These are phyloP conservation scores for Stercorarius parasiticus DNA, from an alignment of 2,113 vertebrate genomes.

Conservation along the genomic window DNA sequence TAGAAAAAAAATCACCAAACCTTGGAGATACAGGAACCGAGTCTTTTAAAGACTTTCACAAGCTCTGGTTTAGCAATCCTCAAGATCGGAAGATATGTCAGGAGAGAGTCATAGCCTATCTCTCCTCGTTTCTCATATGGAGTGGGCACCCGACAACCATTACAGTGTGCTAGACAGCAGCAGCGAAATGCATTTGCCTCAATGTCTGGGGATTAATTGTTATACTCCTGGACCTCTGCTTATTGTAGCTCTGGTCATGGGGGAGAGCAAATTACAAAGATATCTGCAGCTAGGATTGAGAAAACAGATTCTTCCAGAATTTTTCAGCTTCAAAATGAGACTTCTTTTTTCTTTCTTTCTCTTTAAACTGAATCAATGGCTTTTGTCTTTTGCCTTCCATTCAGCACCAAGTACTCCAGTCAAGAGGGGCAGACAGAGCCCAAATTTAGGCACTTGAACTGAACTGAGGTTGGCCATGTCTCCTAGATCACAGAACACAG, in stretches of 20 bases:
- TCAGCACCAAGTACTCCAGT: background rate
- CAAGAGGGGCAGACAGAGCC: background rate
- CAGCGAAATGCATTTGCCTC: background rate
- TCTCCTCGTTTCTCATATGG: background rate
- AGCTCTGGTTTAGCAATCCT: background rate
- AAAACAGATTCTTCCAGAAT: background rate
- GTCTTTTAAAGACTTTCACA: background rate
- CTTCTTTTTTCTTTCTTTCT: background rate
- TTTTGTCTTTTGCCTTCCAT: background rate
- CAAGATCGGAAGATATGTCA: background rate
- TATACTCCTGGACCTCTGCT: background rate
- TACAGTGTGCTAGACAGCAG: background rate
- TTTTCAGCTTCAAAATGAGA: background rate
- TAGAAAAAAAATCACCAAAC: background rate
- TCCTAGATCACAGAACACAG: background rate
- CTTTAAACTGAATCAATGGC: background rate
- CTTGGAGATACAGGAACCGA: background rate
- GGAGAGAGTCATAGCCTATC: background rate
- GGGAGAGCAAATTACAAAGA: background rate
- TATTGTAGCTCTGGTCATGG: background rate
- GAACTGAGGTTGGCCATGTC: background rate
- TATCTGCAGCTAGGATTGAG: background rate
- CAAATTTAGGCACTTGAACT: background rate
- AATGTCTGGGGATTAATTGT: background rate
- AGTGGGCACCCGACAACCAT: background rate